Evolutionary conservation across 2,888 invertebrate species (phyloP).

Genomic region (Nebria salina): DNA sequence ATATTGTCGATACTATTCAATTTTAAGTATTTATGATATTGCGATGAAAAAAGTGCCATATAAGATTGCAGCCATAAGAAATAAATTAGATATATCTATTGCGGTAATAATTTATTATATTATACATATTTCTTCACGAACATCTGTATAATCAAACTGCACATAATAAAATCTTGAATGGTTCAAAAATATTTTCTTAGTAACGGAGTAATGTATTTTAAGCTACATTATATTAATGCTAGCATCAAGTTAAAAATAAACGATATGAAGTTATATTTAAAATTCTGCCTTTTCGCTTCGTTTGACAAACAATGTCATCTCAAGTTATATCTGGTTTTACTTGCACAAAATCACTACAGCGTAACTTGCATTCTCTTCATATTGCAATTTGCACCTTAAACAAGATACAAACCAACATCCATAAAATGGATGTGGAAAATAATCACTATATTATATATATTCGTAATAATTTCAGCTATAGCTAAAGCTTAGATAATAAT

Average conservation of each 20-base stretch:
- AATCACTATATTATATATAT: too few relatives aligned
- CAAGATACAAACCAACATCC: background rate
- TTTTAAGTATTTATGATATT: background rate
- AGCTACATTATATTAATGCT: background rate
- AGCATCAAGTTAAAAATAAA: background rate
- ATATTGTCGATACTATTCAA: background rate
- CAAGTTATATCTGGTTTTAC: conserved; percentile 35
- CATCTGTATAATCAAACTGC: background rate
- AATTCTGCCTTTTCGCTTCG: conserved; percentile 30
- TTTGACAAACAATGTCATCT: conserved; percentile 39
- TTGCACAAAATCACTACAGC: conserved; percentile 18
- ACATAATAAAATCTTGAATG: too few relatives aligned
- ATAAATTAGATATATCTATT: conserved; percentile 13
- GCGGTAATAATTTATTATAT: conserved; percentile 3
- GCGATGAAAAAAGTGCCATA: background rate
- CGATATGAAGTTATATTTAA: conserved; percentile 12
- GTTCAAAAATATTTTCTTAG: background rate
- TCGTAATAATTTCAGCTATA: too few relatives aligned
- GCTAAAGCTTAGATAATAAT: too few relatives aligned
- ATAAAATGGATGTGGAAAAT: too few relatives aligned
- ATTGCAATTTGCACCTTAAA: background rate
- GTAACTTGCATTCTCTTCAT: conserved; percentile 22
- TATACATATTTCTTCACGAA: conserved; percentile 4
- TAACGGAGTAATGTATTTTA: background rate
- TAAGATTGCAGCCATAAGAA: background rate